phyloP scores from a whole-genome alignment of 1,140 invertebrate genomes.

The Drepana arcuata region DNA sequence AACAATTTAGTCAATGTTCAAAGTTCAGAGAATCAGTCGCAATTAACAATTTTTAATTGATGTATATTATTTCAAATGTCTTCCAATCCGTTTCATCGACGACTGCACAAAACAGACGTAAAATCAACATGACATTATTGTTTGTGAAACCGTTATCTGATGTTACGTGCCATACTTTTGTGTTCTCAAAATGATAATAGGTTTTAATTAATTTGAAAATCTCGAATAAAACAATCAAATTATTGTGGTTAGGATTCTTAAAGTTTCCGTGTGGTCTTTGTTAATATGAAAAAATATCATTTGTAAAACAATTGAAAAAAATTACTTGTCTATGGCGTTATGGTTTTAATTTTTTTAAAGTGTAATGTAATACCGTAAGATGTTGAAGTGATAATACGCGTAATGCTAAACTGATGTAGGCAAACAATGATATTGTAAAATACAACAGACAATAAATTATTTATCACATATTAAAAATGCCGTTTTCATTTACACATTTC shows the following conservation, averaged over 20 bases:
- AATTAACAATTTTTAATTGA: no score
- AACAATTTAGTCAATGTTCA: no score
- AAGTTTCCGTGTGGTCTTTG: no score
- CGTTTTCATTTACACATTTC: constrained; percentile 30
- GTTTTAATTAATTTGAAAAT: constrained; percentile 28
- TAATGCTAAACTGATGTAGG: constrained; percentile 47
- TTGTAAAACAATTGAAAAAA: no score
- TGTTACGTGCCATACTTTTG: constrained; percentile 57
- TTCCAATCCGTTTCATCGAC: no score
- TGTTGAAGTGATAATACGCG: constrained; percentile 43
- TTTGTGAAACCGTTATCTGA: constrained; percentile 39
- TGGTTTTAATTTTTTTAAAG: no score
- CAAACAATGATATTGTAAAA: constrained; percentile 68
- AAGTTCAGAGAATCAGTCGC: no score
- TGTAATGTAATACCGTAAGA: no score
- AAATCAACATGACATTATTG: constrained; percentile 48
- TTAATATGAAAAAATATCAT: no score
- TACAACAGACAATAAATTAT: constrained; percentile 74
- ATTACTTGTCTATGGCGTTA: no score
- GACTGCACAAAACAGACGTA: constrained; percentile 25
- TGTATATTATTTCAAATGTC: no score
- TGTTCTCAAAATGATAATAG: constrained; percentile 32
- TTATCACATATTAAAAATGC: constrained; percentile 54
- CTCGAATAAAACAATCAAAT: constrained; percentile 62
- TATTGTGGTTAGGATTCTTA: no score